Evolutionary conservation across 2,888 invertebrate species (phyloP).

Genomic region (Xanthia togata): DNA sequence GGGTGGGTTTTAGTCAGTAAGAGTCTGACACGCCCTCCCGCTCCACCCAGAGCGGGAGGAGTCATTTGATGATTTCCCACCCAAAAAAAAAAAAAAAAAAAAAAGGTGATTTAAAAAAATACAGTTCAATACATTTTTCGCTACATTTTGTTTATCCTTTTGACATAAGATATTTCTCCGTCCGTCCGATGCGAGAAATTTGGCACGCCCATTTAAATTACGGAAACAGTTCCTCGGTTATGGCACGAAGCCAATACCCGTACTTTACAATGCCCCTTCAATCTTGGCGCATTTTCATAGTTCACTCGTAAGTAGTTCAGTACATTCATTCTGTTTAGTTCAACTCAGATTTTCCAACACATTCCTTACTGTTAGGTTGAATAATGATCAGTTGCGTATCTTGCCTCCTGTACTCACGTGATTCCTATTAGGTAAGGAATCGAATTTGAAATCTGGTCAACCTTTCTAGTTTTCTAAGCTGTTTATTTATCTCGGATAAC

Average conservation of each 20-base stretch:
- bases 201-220: slow-evolving; percentile 57
- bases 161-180: slow-evolving; percentile 28
- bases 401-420: background rate
- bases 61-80: too few species aligned
- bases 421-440: background rate
- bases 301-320: slow-evolving; percentile 37
- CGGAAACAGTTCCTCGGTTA: slow-evolving; percentile 50
- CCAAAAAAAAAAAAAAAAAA: too few species aligned
- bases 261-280: slow-evolving; percentile 56
- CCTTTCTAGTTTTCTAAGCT: background rate
- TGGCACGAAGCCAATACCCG: slow-evolving; percentile 54
- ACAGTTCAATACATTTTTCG: background rate
- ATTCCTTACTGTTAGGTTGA: slow-evolving; percentile 13
- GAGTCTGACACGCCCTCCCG: too few species aligned
- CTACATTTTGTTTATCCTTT: slow-evolving; percentile 6
- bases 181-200: slow-evolving; percentile 32
- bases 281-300: slow-evolving; percentile 58
- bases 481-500: background rate
- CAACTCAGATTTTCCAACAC: slow-evolving; percentile 25
- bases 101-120: too few species aligned
- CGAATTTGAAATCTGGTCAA: background rate
- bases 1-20: too few species aligned
- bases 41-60: too few species aligned
- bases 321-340: slow-evolving; percentile 39
- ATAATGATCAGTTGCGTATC: background rate